Conservation (phyloP, 37 sponge, comb jelly and placozoan species). For the Bolinopsis microptera region DNA sequence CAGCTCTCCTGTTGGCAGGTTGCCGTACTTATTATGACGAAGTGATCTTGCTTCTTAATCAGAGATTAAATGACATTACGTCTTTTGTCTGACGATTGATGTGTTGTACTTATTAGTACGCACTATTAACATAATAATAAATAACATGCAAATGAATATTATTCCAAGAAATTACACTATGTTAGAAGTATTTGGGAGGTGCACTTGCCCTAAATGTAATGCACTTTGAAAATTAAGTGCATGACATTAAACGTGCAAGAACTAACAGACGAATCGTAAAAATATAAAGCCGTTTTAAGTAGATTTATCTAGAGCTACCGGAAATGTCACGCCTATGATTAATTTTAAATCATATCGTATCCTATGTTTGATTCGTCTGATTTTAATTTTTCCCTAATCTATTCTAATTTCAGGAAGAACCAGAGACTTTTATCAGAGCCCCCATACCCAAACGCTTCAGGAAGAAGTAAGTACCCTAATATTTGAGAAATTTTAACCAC, state of each 20-base stretch:
- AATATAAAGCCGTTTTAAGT: too few species aligned
- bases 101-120: not conserved
- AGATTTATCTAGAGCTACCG: too few species aligned
- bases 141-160: not conserved
- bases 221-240: not conserved
- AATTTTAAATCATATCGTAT: too few species aligned
- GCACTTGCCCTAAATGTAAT: not conserved
- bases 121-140: too few species aligned
- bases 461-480: not conserved
- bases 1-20: not conserved
- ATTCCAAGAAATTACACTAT: not conserved
- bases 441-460: not conserved
- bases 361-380: too few species aligned
- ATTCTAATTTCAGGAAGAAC: conserved; percentile 34
- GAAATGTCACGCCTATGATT: too few species aligned
- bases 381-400: too few species aligned
- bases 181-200: not conserved
- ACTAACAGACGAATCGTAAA: too few species aligned
- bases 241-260: too few species aligned
- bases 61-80: too few species aligned
- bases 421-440: conserved; percentile 2
- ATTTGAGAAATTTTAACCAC: too few species aligned
- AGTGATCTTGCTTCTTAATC: not conserved
- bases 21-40: not conserved
- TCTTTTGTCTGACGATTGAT: not conserved